phyloP scores from a whole-genome alignment of 2,113 vertebrate species.

The Microtus montanus region DNA sequence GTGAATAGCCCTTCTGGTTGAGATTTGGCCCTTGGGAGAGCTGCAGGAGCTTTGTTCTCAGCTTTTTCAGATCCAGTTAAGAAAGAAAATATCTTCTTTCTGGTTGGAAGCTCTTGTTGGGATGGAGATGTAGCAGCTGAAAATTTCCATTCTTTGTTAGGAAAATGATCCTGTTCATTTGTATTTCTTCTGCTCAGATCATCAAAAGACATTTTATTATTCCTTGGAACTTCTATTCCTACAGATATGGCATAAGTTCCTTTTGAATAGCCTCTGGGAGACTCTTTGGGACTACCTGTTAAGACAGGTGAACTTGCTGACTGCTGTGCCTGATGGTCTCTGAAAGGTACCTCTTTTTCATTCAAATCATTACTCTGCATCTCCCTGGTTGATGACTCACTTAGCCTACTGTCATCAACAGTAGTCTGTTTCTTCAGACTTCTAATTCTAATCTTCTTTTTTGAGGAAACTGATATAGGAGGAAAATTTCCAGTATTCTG shows the following conservation, averaged over 20 bases:
- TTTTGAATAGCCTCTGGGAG: conserved; percentile 43
- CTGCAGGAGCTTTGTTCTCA: conserved; percentile 73
- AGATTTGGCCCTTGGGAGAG: conserved; percentile 74
- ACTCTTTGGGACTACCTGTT: conserved; percentile 50
- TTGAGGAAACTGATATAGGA: conserved; percentile 31
- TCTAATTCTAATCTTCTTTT: conserved; percentile 64
- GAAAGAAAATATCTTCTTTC: conserved; percentile 89
- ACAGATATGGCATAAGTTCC: not conserved
- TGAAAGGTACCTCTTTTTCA: conserved; percentile 48
- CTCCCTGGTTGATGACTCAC: conserved; percentile 46
- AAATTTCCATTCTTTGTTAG: conserved; percentile 82
- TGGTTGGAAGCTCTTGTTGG: conserved; percentile 77
- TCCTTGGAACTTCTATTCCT: conserved; percentile 53
- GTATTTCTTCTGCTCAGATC: conserved; percentile 66
- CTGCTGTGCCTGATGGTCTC: conserved; percentile 31
- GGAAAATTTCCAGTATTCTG: conserved; percentile 61
- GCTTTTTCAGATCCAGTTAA: conserved; percentile 84
- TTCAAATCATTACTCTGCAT: not conserved
- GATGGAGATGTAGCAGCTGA: conserved; percentile 73
- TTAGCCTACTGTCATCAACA: conserved; percentile 56
- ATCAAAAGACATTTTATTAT: not conserved
- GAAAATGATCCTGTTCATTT: conserved; percentile 84
- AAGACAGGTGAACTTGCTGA: conserved; percentile 7
- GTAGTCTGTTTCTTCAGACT: conserved; percentile 41
- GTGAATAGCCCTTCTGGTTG: conserved; percentile 88